These are phyloP conservation scores for Apantesis nais DNA, from an alignment of 2,888 invertebrate genomes.

Conservation along the genomic window DNA sequence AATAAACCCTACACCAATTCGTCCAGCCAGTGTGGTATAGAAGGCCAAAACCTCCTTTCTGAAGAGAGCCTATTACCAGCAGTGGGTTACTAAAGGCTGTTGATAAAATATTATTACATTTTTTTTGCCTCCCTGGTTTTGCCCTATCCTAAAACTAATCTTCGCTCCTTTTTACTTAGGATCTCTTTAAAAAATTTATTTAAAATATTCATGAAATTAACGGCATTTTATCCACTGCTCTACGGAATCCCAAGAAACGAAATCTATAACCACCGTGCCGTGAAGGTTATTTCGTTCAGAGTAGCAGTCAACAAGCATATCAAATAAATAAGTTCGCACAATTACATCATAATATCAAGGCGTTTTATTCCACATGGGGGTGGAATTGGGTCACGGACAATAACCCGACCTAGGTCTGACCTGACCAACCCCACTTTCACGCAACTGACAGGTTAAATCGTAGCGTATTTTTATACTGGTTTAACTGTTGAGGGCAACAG, in stretches of 20 bases:
- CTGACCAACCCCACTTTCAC: conserved; percentile 39
- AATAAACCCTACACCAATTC: no score
- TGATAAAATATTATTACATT: no score
- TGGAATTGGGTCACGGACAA: conserved; percentile 42
- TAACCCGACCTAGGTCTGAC: conserved; percentile 42
- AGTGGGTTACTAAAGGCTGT: no score
- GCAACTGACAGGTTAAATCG: conserved; percentile 22
- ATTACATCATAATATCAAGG: conserved; percentile 27
- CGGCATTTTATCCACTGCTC: neutral
- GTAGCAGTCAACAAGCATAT: conserved; percentile 3
- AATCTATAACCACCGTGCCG: neutral
- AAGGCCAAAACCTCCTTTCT: no score
- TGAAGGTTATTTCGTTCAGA: neutral
- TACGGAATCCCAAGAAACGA: neutral
- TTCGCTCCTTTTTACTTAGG: no score
- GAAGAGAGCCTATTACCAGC: no score
- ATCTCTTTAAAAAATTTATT: no score
- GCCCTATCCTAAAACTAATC: no score
- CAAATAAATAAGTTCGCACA: conserved; percentile 10
- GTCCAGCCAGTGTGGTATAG: no score
- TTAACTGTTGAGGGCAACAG: neutral
- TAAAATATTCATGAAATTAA: neutral
- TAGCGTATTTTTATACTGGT: conserved; percentile 1
- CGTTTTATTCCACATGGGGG: conserved; percentile 27
- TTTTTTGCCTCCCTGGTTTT: no score